Conservation (phyloP, 2,797 vertebrate species). For the Myotis daubentonii region DNA sequence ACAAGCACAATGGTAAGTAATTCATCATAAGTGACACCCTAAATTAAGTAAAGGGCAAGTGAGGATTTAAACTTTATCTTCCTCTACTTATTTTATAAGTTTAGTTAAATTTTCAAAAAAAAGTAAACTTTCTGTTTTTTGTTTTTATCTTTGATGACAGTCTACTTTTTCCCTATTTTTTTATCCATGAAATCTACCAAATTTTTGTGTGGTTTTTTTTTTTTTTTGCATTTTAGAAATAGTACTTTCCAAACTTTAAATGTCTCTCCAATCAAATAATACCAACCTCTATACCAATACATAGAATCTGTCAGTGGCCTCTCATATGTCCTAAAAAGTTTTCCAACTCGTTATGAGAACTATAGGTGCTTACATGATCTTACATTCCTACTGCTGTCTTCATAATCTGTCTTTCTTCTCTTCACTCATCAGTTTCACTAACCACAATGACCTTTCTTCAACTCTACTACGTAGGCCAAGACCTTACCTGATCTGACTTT, state of each 20-base stretch:
- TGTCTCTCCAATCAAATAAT: neutral
- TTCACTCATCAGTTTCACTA: neutral
- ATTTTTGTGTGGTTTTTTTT: neutral
- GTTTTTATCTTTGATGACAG: neutral
- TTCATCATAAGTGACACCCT: constrained; percentile 69
- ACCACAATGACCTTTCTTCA: neutral
- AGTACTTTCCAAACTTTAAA: neutral
- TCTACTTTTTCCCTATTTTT: neutral
- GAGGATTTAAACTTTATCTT: constrained; percentile 50
- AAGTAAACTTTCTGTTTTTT: neutral
- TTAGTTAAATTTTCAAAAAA: constrained; percentile 14
- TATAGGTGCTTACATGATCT: neutral
- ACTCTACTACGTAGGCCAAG: neutral
- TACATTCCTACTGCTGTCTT: neutral
- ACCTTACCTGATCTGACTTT: neutral
- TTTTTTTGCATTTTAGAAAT: neutral
- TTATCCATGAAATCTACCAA: neutral
- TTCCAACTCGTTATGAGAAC: neutral
- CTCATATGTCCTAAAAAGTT: neutral
- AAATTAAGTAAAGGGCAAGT: constrained; percentile 65
- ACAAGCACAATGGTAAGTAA: constrained; percentile 54
- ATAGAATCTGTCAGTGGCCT: neutral
- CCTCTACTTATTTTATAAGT: constrained; percentile 46
- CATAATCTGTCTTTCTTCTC: neutral
- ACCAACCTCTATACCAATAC: neutral